These are phyloP conservation scores for Smutsia gigantea DNA, from an alignment of 2,797 vertebrate genomes.

Conservation along the genomic window DNA sequence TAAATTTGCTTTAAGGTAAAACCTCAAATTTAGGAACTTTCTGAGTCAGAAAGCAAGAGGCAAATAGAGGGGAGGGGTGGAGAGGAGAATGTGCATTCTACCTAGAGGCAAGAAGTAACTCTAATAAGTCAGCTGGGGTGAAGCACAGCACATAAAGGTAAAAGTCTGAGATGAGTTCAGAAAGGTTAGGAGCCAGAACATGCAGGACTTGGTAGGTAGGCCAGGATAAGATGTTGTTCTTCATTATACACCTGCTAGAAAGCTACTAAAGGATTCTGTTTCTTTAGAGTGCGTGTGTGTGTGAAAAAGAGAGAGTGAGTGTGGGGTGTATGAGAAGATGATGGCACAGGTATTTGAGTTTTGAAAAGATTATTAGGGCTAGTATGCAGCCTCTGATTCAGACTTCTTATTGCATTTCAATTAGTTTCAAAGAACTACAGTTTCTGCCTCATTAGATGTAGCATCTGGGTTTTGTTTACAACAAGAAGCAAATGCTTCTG, in stretches of 20 bases:
- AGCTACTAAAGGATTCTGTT: neutral
- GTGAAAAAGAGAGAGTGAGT: accelerated
- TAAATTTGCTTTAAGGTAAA: neutral
- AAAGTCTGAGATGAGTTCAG: neutral
- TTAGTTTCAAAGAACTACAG: neutral
- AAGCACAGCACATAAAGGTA: neutral
- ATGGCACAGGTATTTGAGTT: neutral
- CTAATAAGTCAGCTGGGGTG: neutral
- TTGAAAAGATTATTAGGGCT: neutral
- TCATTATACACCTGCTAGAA: neutral
- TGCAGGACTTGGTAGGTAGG: neutral
- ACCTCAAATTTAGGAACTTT: neutral
- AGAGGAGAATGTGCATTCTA: neutral
- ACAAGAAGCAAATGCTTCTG: neutral
- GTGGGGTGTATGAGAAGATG: accelerated
- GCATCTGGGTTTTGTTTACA: neutral
- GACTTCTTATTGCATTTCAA: neutral
- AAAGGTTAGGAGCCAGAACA: neutral
- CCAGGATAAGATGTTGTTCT: neutral
- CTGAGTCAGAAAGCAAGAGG: neutral
- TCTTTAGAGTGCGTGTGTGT: neutral
- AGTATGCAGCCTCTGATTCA: neutral
- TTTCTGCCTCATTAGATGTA: neutral
- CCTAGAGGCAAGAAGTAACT: neutral
- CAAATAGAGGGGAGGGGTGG: neutral